These are phyloP conservation scores for Trimorus sp. DNA, from an alignment of 2,888 invertebrate genomes.

Conservation along the genomic window DNA sequence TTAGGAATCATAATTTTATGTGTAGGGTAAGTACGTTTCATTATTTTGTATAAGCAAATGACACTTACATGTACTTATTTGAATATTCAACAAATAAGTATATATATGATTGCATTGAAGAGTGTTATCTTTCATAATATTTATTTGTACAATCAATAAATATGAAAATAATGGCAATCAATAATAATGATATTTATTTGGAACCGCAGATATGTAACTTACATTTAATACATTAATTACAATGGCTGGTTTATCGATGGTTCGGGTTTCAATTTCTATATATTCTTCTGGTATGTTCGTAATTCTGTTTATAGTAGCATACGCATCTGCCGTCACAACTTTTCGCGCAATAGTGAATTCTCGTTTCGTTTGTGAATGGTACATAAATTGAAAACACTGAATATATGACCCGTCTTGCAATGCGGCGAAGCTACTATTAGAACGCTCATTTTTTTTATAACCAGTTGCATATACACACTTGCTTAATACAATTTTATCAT, in stretches of 20 bases:
- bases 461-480: conserved; percentile 4
- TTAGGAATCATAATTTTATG: too few relatives aligned
- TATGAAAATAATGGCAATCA: too few relatives aligned
- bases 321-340: background rate
- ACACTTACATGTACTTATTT: too few relatives aligned
- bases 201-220: background rate
- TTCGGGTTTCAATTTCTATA: background rate
- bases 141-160: too few relatives aligned
- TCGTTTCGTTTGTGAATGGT: background rate
- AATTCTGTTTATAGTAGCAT: background rate
- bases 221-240: background rate
- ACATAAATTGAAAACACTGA: conserved; percentile 3
- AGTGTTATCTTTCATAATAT: too few relatives aligned
- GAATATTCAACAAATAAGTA: too few relatives aligned
- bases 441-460: background rate
- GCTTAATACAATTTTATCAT: background rate
- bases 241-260: background rate
- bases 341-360: conserved; percentile 1
- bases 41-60: too few relatives aligned
- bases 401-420: background rate
- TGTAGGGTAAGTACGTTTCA: too few relatives aligned
- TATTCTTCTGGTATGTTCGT: background rate
- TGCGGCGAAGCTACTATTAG: background rate
- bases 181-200: background rate
- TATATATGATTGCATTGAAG: too few relatives aligned